phyloP scores from a whole-genome alignment of 2,113 vertebrate species.

The Camelus bactrianus region DNA sequence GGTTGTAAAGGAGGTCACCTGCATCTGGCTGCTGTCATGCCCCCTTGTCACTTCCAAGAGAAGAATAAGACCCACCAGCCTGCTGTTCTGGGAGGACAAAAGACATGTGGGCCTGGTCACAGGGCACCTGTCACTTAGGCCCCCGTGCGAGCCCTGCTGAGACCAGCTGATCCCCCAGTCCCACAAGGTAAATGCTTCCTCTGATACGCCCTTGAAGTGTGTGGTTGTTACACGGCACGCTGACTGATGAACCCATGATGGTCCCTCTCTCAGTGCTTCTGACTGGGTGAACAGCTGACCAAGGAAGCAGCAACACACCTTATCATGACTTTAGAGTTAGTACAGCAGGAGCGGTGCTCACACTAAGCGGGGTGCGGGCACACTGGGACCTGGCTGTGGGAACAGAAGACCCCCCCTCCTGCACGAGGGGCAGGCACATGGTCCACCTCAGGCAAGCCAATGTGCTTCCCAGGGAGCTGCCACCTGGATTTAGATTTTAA shows the following conservation, averaged over 20 bases:
- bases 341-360: neutral
- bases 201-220: no score
- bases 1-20: neutral
- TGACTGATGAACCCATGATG: neutral
- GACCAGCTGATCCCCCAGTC: neutral
- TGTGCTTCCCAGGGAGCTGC: neutral
- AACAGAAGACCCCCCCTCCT: neutral
- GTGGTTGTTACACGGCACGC: neutral
- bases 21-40: neutral
- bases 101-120: neutral
- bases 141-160: no score
- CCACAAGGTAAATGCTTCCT: neutral
- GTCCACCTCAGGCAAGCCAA: neutral
- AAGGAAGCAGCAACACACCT: neutral
- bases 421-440: rapidly evolving
- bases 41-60: neutral
- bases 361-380: rapidly evolving
- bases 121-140: neutral
- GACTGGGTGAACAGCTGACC: neutral
- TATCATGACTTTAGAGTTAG: neutral
- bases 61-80: neutral
- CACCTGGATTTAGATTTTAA: neutral
- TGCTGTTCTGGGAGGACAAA: neutral
- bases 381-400: no score
- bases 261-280: neutral